Base-by-base conservation (phyloP, 2,113 vertebrate genomes). In the Poeciliopsis turrubarensis region DNA sequence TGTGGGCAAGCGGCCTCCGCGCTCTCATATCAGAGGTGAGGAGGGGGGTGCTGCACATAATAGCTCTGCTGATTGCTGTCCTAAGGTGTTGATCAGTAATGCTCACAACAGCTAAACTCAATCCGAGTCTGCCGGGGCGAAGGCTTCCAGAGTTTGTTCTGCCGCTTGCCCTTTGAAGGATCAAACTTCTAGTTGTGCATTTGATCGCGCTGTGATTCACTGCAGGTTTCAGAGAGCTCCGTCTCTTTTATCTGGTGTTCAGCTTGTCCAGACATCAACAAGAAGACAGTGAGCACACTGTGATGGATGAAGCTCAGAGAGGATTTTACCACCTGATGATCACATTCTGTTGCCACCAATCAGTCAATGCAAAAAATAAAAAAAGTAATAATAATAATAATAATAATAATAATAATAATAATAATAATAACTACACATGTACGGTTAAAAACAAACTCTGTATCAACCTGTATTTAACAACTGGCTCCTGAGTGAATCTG, bases 51-150 rank as follows among this genome's bases (percentile, higher is more conserved):
- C 80, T 87, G 90, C 85, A 87, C 79, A 93, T 94, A 92, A 93
- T 92, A 90, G 88, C 87, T 90, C 89, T 89, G 87, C 82, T 89
- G 78, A 92, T 93, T 93, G 87, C 90, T 91, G 80, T 87, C 89
- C 91, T 89, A 79, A 80, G 86, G 90, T 87, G 90, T 92, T 83
- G 89, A 93, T 92, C 88, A 81, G 92, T 78, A 79, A 90, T 51
- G 87, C 86, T 88, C 87, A 80, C 89, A 89, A 89, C 87, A 87
- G 89, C 78, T 85, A 76, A 89, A 87, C 67, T 81, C 77, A 72
- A 72, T 77, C 69, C 57, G 64, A 84, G 75, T 60, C 81, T 76
- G 78, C 77, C 30, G 60, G 84, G 83, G 81, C 26, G 71, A 80
- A 81, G 65, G 72, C 81, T 80, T 60, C 68, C 72, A 22, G 78